phyloP scores from a whole-genome alignment of 2,113 vertebrate species.

The Brachirus orientalis region DNA sequence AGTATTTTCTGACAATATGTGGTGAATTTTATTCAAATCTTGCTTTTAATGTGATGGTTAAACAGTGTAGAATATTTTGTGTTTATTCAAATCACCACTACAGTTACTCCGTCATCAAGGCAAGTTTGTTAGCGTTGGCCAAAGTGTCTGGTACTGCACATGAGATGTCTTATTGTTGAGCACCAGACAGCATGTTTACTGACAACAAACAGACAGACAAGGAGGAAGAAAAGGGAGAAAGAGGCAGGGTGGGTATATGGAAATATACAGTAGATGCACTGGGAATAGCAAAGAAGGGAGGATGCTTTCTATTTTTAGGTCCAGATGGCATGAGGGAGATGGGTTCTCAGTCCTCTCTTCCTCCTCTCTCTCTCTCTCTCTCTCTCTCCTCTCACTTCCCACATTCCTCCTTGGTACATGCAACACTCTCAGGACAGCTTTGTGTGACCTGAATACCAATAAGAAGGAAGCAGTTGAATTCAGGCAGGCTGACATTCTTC shows the following conservation, averaged over 20 bases:
- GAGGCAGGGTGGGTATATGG: constrained; percentile 52
- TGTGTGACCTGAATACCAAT: constrained; percentile 76
- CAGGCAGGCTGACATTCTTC: constrained; percentile 73
- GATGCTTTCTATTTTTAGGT: constrained; percentile 77
- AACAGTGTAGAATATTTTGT: constrained; percentile 5
- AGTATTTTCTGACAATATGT: constrained; percentile 10
- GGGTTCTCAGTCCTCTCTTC: constrained; percentile 44
- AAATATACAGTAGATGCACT: constrained; percentile 49
- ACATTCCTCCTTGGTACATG: constrained; percentile 78
- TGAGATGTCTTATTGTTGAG: constrained; percentile 58
- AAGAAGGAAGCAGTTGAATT: constrained; percentile 72
- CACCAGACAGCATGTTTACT: constrained; percentile 61
- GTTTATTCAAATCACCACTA: constrained; percentile 39
- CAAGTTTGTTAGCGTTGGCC: constrained; percentile 42
- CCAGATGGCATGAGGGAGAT: constrained; percentile 60
- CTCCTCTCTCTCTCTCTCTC: constrained; percentile 24
- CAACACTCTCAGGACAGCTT: constrained; percentile 60
- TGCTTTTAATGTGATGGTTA: constrained; percentile 29
- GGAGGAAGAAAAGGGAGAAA: constrained; percentile 31
- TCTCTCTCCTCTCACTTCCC: constrained; percentile 56
- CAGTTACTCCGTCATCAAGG: constrained; percentile 49
- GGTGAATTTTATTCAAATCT: constrained; percentile 11
- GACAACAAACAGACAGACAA: constrained; percentile 42
- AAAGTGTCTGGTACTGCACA: constrained; percentile 51
- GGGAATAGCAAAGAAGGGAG: constrained; percentile 67